phyloP scores from a whole-genome alignment of 2,113 vertebrate genomes.

The Dasypus novemcinctus region DNA sequence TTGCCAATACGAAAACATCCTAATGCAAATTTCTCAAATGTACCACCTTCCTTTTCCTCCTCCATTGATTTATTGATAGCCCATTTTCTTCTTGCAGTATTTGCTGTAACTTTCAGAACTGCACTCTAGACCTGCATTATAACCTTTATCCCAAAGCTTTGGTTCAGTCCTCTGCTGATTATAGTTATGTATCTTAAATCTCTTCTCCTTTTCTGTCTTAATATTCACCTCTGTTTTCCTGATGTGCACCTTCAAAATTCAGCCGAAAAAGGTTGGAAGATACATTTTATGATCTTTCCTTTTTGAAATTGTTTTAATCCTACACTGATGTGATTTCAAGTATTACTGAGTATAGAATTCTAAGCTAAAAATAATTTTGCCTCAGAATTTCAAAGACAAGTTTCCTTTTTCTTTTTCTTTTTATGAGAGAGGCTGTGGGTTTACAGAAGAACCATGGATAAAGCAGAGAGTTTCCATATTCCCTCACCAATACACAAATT shows the following conservation, averaged over 20 bases:
- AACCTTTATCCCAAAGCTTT: not conserved
- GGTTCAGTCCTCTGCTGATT: not conserved
- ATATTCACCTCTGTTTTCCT: not conserved
- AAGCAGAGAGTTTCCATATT: no score
- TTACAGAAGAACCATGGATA: no score
- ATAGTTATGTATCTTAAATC: not conserved
- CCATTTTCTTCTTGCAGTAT: not conserved
- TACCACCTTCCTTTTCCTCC: not conserved
- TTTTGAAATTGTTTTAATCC: not conserved
- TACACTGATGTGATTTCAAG: not conserved
- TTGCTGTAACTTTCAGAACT: not conserved
- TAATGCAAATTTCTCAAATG: not conserved
- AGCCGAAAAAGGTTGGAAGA: not conserved
- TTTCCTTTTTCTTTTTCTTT: no score
- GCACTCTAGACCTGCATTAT: not conserved
- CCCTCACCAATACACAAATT: no score
- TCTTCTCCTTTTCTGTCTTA: not conserved
- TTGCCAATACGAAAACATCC: not conserved
- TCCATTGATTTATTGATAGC: no score
- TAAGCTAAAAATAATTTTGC: no score
- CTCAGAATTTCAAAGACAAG: no score
- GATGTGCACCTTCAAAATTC: not conserved
- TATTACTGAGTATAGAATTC: no score
- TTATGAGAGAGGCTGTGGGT: no score
- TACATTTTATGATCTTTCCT: not conserved